Percentiles rank a stretch among this genome's conserved stretches.
These are phyloP conservation scores for Phycodurus eques DNA, from an alignment of 2,113 vertebrate species.

Conservation along the genomic window DNA sequence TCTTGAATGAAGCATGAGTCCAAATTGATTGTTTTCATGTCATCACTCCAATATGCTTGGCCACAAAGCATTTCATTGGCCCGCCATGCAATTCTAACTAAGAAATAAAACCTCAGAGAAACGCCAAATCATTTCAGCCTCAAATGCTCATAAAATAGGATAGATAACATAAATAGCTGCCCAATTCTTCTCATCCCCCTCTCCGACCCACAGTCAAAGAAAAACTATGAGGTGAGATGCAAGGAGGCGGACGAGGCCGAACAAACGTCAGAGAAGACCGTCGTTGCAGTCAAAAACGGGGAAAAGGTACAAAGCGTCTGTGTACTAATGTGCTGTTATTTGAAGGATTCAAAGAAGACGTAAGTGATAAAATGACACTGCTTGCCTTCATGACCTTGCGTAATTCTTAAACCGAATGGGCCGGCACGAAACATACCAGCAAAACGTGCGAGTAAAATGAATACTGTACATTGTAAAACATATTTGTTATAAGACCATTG, in stretches of 20 bases:
- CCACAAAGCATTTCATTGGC: too few species aligned
- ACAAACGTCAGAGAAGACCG: slow-evolving; percentile 70
- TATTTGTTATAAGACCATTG: not conserved
- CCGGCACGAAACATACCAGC: not conserved
- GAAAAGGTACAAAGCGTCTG: slow-evolving; percentile 79
- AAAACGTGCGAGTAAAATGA: not conserved
- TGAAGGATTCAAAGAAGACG: not conserved
- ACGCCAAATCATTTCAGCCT: too few species aligned
- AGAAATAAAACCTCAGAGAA: too few species aligned
- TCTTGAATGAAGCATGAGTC: too few species aligned
- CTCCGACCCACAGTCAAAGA: slow-evolving; percentile 80
- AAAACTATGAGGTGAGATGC: slow-evolving; percentile 83
- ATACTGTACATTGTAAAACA: not conserved
- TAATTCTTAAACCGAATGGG: not conserved
- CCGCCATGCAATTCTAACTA: too few species aligned
- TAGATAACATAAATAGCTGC: not conserved
- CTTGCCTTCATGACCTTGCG: not conserved
- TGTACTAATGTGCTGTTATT: not conserved
- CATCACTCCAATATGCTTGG: too few species aligned
- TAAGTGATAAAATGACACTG: not conserved
- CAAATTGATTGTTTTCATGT: too few species aligned
- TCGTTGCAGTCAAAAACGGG: slow-evolving; percentile 71
- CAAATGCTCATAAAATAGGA: not conserved
- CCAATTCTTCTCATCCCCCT: not conserved
- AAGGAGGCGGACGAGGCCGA: slow-evolving; percentile 83